A percentile compares a stretch with the other conserved stretches of the same genome.
Evolutionary conservation across 2,888 invertebrate species (phyloP).

Genomic region (Hecatera dysodea): DNA sequence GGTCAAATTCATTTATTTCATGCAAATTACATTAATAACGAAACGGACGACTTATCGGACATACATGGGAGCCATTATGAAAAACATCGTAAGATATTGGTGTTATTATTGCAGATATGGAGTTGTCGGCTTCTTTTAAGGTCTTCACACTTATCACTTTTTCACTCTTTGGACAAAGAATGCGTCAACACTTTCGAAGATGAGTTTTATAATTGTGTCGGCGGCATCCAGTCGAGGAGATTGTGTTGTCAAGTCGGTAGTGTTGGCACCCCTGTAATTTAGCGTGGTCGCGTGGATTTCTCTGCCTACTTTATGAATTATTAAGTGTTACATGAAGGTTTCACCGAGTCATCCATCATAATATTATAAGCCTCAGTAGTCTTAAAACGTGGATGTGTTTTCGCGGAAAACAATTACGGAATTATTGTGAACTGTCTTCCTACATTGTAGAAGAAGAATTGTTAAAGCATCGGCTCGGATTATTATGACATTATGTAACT

Average conservation of each 20-base stretch:
- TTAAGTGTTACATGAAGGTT: slow-evolving; percentile 73
- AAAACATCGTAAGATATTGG: slow-evolving; percentile 33
- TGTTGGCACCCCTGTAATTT: slow-evolving; percentile 71
- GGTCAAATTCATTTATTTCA: slow-evolving; percentile 33
- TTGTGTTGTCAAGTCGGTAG: slow-evolving; percentile 72
- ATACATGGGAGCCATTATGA: slow-evolving; percentile 36
- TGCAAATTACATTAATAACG: slow-evolving; percentile 37
- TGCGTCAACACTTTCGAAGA: slow-evolving; percentile 65
- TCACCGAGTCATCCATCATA: slow-evolving; percentile 71
- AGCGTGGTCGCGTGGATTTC: slow-evolving; percentile 64
- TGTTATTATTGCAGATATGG: slow-evolving; percentile 30
- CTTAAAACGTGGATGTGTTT: slow-evolving; percentile 65
- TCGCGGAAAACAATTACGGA: slow-evolving; percentile 72
- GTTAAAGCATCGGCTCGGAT: slow-evolving; percentile 43
- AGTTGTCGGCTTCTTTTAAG: slow-evolving; percentile 35
- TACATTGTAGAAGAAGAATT: slow-evolving; percentile 15
- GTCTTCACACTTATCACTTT: slow-evolving; percentile 51
- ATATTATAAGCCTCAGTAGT: slow-evolving; percentile 71
- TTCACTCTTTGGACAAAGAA: slow-evolving; percentile 51
- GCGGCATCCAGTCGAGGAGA: slow-evolving; percentile 59
- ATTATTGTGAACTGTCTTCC: slow-evolving; percentile 62
- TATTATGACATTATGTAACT: not conserved
- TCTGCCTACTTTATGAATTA: slow-evolving; percentile 71
- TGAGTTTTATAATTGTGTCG: slow-evolving; percentile 68
- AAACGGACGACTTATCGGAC: slow-evolving; percentile 35